Conservation (phyloP, 2,888 invertebrate species). For the Hydropsyche betteni region DNA sequence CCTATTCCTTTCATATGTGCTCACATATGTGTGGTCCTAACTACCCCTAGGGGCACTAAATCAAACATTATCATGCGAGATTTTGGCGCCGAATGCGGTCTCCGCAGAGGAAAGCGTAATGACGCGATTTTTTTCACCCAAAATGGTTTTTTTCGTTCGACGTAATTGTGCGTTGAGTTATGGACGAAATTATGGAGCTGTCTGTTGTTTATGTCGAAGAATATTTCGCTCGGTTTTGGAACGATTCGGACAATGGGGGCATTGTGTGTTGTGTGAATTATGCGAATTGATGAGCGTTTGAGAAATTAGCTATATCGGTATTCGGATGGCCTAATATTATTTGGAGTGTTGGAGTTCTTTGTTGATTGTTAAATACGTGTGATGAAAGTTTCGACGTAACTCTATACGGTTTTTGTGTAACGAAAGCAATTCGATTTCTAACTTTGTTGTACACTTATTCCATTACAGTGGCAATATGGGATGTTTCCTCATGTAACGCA, state of each 20-base stretch:
- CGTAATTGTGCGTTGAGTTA: constrained; percentile 35
- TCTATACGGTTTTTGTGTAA: neutral
- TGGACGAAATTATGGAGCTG: constrained; percentile 12
- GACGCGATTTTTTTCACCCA: constrained; percentile 25
- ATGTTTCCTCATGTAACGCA: no score
- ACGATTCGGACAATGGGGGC: neutral
- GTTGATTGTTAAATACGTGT: no score
- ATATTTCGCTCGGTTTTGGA: constrained; percentile 7
- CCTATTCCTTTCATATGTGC: no score
- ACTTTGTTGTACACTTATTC: neutral
- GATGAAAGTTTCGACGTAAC: neutral
- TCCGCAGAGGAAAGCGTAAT: constrained; percentile 40
- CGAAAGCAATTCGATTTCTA: neutral
- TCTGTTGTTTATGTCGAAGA: neutral
- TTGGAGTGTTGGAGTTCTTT: no score
- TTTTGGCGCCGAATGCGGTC: constrained; percentile 24
- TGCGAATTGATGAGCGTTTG: neutral
- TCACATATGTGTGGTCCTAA: no score
- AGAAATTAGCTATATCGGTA: no score
- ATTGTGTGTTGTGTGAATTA: neutral
- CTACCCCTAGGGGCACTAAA: constrained; percentile 23
- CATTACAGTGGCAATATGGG: neutral
- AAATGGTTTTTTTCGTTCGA: constrained; percentile 8
- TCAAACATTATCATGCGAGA: constrained; percentile 42
- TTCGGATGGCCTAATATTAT: no score